Percentiles rank a stretch among this genome's conserved stretches.
Evolutionary conservation across 2,888 invertebrate species (phyloP).

Genomic region (Deilephila porcellus): DNA sequence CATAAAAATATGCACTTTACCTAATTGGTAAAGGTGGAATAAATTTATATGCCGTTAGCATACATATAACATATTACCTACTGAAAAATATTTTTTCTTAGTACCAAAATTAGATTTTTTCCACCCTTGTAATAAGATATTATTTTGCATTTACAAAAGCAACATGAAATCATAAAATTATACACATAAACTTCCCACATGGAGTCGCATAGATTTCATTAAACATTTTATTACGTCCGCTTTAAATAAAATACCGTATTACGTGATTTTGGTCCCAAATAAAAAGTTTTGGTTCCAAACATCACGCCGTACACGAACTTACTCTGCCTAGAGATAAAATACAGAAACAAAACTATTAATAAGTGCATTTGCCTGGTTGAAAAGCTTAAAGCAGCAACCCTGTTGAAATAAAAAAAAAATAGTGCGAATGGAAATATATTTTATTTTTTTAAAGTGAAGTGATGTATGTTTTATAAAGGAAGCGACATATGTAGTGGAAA

Average conservation of each 20-base stretch:
- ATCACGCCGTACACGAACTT: not conserved
- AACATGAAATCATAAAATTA: conserved; percentile 32
- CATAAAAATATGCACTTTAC: too few relatives aligned
- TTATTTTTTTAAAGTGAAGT: not conserved
- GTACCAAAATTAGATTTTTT: not conserved
- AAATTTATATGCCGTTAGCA: too few relatives aligned
- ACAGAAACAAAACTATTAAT: not conserved
- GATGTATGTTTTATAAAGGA: not conserved
- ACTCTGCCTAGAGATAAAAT: not conserved
- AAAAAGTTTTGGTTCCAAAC: conserved; percentile 1
- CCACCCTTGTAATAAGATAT: not conserved
- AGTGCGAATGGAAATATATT: too few relatives aligned
- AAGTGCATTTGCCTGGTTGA: not conserved
- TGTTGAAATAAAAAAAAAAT: too few relatives aligned
- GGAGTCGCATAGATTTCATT: conserved; percentile 10
- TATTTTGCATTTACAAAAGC: conserved; percentile 17
- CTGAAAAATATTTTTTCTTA: too few relatives aligned
- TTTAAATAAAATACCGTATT: conserved; percentile 14
- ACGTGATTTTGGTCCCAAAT: conserved; percentile 4
- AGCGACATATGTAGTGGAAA: not conserved
- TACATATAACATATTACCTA: too few relatives aligned
- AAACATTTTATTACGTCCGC: conserved; percentile 23
- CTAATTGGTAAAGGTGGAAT: too few relatives aligned
- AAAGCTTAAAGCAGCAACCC: not conserved
- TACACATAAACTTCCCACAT: not conserved